Percentiles rank a stretch among this genome's conserved stretches.
Conservation (phyloP, 2,888 invertebrate genomes). For the Leptura quadrifasciata region DNA sequence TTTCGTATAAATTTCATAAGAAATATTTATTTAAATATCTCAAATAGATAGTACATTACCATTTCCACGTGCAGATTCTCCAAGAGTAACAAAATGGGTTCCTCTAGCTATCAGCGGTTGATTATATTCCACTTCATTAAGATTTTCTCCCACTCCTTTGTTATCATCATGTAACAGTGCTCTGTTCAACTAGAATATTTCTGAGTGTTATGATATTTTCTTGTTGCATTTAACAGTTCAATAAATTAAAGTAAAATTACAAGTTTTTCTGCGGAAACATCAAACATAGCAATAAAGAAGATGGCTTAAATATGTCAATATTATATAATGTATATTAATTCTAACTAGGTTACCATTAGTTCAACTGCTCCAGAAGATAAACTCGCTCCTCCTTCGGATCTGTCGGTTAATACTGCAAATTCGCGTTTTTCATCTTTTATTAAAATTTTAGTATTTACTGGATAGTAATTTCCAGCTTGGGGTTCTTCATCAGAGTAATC, state of each 20-base stretch:
- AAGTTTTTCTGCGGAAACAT: too few relatives aligned
- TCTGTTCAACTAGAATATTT: conserved; percentile 74
- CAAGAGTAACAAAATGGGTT: conserved; percentile 56
- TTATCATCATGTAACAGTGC: conserved; percentile 91
- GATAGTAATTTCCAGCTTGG: too few relatives aligned
- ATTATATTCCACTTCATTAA: conserved; percentile 86
- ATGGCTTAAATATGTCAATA: too few relatives aligned
- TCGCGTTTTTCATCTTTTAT: conserved; percentile 73
- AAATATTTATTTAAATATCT: background rate
- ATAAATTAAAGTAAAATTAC: too few relatives aligned
- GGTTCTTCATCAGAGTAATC: conserved; percentile 74
- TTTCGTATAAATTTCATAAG: background rate
- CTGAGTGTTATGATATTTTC: too few relatives aligned
- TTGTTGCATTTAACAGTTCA: too few relatives aligned
- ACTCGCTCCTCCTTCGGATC: conserved; percentile 79
- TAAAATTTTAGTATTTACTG: conserved; percentile 81
- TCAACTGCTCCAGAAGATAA: conserved; percentile 78
- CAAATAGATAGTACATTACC: background rate
- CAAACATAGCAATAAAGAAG: too few relatives aligned
- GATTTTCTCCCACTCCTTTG: conserved; percentile 87
- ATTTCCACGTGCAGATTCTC: conserved; percentile 27
- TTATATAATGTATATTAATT: too few relatives aligned
- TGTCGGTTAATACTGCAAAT: conserved; percentile 77
- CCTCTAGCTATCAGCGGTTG: conserved; percentile 82
- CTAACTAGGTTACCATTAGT: conserved; percentile 76